phyloP scores from a whole-genome alignment of 2,113 vertebrate species.

The Leucopsar rothschildi region DNA sequence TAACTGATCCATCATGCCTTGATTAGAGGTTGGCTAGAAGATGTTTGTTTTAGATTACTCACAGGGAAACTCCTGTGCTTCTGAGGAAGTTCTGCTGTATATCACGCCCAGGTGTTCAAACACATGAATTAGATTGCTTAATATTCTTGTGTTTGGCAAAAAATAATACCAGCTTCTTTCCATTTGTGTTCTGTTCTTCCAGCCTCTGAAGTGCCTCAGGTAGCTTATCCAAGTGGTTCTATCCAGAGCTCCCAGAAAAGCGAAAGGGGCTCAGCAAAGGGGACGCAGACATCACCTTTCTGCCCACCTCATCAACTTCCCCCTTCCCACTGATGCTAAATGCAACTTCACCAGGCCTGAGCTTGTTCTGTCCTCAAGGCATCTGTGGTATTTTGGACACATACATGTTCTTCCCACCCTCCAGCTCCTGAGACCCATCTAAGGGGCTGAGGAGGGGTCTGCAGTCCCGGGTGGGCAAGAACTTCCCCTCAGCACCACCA shows the following conservation, averaged over 20 bases:
- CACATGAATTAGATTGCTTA: not conserved
- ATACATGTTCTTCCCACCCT: not conserved
- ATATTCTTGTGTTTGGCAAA: not conserved
- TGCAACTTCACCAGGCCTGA: not conserved
- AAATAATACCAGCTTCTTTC: not conserved
- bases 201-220: not conserved
- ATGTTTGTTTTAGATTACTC: not conserved
- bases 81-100: not conserved
- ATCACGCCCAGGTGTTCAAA: constrained; percentile 9
- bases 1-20: not conserved
- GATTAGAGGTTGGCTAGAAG: not conserved
- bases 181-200: not conserved
- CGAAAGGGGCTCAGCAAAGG: accelerated
- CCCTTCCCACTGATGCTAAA: not conserved
- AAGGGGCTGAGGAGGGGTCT: not conserved
- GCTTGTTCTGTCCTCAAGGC: not conserved
- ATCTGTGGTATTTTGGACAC: not conserved
- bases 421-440: accelerated
- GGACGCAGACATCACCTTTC: not conserved
- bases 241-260: not conserved
- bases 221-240: not conserved
- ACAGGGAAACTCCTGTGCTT: not conserved
- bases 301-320: not conserved
- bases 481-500: not conserved
- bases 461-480: not conserved